phyloP scores from a whole-genome alignment of 2,113 vertebrate genomes.

The Carollia perspicillata region DNA sequence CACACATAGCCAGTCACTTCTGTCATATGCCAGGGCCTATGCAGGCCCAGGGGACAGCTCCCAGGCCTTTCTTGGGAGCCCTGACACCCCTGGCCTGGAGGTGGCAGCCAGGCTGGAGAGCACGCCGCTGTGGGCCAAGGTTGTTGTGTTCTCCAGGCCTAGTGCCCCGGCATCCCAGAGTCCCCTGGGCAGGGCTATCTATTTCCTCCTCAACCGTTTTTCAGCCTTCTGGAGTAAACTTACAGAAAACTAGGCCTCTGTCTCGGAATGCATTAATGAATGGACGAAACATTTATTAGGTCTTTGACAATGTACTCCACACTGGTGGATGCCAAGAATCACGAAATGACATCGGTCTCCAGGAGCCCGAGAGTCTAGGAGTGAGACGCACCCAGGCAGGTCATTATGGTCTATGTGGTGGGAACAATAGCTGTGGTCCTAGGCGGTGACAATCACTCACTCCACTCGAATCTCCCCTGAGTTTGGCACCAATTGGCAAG shows the following conservation, averaged over 20 bases:
- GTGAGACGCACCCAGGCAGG: background rate
- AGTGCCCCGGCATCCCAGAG: background rate
- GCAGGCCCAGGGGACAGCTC: background rate
- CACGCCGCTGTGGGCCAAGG: background rate
- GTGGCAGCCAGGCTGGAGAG: background rate
- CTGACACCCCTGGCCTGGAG: background rate
- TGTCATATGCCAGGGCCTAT: background rate
- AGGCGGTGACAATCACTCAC: background rate
- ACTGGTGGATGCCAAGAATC: background rate
- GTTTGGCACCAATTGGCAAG: background rate
- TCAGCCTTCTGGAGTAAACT: background rate
- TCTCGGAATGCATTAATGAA: background rate
- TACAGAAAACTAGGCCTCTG: background rate
- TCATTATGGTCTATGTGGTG: background rate
- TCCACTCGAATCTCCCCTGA: background rate
- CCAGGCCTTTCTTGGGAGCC: background rate
- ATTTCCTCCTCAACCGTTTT: background rate
- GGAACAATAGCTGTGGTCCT: background rate
- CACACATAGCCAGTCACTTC: too few species aligned
- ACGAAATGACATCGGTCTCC: background rate
- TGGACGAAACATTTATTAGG: background rate
- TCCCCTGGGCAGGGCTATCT: too few species aligned
- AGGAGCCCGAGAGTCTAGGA: background rate
- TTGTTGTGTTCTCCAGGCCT: background rate
- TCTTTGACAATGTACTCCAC: background rate